Evolutionary conservation across 92 coral and sea anemone genomes (phyloP), one percentile per base, ranked within the genome.

Genomic region (Phenganax marumi): DNA sequence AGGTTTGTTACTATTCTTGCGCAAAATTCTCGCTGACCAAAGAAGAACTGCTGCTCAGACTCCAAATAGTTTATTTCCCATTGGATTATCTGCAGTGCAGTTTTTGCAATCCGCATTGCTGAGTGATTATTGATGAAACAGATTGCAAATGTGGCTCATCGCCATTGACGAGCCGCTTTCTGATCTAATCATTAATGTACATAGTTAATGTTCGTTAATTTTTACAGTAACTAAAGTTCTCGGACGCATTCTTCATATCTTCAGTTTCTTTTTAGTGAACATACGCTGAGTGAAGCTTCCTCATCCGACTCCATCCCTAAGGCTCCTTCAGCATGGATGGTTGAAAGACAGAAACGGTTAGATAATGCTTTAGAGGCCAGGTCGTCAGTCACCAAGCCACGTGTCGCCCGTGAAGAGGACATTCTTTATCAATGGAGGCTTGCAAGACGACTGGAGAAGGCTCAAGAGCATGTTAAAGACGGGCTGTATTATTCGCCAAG

Each of bases 341-440:
- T 74, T 39, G 80, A 76, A 76, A 60, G 61, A 52, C 82, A 58
- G 50, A 72, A 58, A 70, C 52, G 77, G 52, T 43, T 43, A 49
- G 68, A 39, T 10, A 54, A 43, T 5, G 53, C 46, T 21, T 17
- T 26, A 47, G 75, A 57, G 22, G 61, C 85, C 10, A 73, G 73
- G 68, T 52, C 3, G n/a, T 47, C 70, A 26, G 75, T 18, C 47
- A 77, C 23, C 25, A 85, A 69, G 76, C 87, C 49, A 58, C 81
- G 75, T 22, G 71, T 75, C 53, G 85, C 86, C 23, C 97, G 93
- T 51, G 99, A 96, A 87, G 97, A 96, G 24, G 99, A 96, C 75
- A 96, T 96, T 61, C 87, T 96, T 50, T 96, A 96, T 83, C 97
- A 96, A 85, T 96, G 99, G 99, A 89, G 99, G 50, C 86, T 96